Evolutionary conservation across 2,797 vertebrate genomes (phyloP), one percentile per base, ranked within the genome.

Genomic region (Luscinia luscinia): DNA sequence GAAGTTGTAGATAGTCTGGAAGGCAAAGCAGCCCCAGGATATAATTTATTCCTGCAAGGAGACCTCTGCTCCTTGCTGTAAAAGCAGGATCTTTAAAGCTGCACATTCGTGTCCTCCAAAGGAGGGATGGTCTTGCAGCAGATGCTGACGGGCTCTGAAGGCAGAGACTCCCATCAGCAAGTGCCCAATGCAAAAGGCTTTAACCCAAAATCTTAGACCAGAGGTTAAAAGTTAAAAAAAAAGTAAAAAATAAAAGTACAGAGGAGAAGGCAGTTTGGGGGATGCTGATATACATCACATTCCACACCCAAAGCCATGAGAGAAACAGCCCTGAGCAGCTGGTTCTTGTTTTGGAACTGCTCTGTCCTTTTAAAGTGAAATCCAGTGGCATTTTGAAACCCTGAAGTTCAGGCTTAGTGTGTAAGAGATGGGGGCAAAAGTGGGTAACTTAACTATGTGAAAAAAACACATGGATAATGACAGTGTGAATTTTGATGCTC

Each of bases 1-100:
- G 66, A 49, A 75, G 49, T 3, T 66, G 9, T 91, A 87, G 75
- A 75, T 94, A 95, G 89, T 83, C 85, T 84, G 94, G 95, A 96
- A 95, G 85, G 85, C 11, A 5, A 73, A 89, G 64, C 21, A 41
- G 58, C 73, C 78, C 77, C 1, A 3, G 57, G 84, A 41, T 88
- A 30, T 83, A 66, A 89, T 58, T 87, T 92, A 90, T 75, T 80
- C 22, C 69, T 52, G 67, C 49, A 84, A 49, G 94, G 93, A 96
- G 43, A 28, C 5, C 4, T 52, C 57, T 70, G 30, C 78, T 90
- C 62, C 68, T 83, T 84, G 87, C 59, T 80, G 63, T 40, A 11
- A 12, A 66, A 87, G n/a, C 43, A 48, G 85, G n/a, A 55, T 79
- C 40, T 87, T 46, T 51, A 43, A 45, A 87, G 84, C 87, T 94